phyloP scores from a whole-genome alignment of 2,797 vertebrate species.

The Lophius americanus region DNA sequence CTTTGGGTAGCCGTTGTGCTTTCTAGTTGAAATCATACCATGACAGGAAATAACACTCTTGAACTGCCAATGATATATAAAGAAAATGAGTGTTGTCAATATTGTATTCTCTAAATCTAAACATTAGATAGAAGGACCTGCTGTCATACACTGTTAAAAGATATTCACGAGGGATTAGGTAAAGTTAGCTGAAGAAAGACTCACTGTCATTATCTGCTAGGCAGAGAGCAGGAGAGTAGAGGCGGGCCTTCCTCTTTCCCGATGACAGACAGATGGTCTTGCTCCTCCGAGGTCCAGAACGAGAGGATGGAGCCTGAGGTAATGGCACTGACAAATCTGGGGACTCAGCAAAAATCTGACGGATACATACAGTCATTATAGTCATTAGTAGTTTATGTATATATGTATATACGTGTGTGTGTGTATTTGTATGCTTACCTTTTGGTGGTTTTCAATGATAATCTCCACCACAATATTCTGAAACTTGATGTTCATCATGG shows the following conservation, averaged over 20 bases:
- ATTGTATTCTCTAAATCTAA: no score
- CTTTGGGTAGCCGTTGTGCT: no score
- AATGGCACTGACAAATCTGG: slow-evolving; percentile 94
- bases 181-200: slow-evolving; percentile 62
- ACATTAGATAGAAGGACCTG: no score
- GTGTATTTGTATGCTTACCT: slow-evolving; percentile 73
- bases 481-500: slow-evolving; percentile 99
- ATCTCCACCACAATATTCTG: slow-evolving; percentile 99
- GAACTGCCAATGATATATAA: no score
- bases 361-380: slow-evolving; percentile 11
- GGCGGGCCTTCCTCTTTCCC: slow-evolving; percentile 90
- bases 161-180: background rate
- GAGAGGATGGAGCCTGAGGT: slow-evolving; percentile 87
- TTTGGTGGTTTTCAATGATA: slow-evolving; percentile 95
- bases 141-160: background rate
- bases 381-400: background rate
- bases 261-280: slow-evolving; percentile 96
- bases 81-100: no score
- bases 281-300: slow-evolving; percentile 87
- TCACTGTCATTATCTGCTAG: slow-evolving; percentile 97
- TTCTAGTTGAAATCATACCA: no score
- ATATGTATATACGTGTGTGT: background rate
- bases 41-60: no score
- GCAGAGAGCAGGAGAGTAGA: slow-evolving; percentile 89
- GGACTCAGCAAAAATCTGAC: slow-evolving; percentile 91